Conservation (phyloP, 2,113 vertebrate species). For the Thamnaconus septentrionalis region DNA sequence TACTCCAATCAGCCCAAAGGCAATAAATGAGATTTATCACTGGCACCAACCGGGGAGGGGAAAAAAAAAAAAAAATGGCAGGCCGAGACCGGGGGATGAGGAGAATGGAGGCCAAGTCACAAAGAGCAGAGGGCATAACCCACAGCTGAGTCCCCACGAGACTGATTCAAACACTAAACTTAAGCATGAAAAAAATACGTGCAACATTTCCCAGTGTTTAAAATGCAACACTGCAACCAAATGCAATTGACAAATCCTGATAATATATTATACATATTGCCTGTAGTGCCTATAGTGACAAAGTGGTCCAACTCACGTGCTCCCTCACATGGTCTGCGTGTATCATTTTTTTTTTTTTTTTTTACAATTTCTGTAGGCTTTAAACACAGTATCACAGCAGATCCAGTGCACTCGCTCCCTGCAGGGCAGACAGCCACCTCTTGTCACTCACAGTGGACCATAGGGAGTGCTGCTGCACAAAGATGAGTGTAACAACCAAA, state of each 20-base stretch:
- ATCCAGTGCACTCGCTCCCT: slow-evolving; percentile 23
- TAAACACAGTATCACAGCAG: slow-evolving; percentile 25
- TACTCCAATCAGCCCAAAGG: slow-evolving; percentile 65
- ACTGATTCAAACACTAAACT: background rate
- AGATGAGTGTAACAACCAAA: slow-evolving; percentile 1
- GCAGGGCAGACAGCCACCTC: slow-evolving; percentile 26
- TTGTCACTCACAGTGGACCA: slow-evolving; percentile 20
- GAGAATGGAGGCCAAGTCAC: slow-evolving; percentile 39
- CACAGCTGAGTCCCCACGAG: slow-evolving; percentile 5
- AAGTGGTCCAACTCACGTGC: background rate
- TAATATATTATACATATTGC: too few relatives aligned
- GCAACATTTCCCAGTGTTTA: too few relatives aligned
- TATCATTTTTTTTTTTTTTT: too few relatives aligned
- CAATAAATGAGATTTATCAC: slow-evolving; percentile 76
- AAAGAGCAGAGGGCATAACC: slow-evolving; percentile 34
- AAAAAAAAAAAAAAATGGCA: slow-evolving; percentile 12
- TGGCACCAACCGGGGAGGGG: slow-evolving; percentile 46
- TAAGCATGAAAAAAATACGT: too few relatives aligned
- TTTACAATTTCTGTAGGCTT: slow-evolving; percentile 20
- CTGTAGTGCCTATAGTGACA: too few relatives aligned
- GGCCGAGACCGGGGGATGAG: slow-evolving; percentile 27
- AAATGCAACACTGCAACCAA: too few relatives aligned
- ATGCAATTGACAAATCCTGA: too few relatives aligned
- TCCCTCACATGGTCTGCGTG: slow-evolving; percentile 7
- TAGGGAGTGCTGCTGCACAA: slow-evolving; percentile 17